phyloP scores from a whole-genome alignment of 2,113 vertebrate species.

The Caranx ignobilis region DNA sequence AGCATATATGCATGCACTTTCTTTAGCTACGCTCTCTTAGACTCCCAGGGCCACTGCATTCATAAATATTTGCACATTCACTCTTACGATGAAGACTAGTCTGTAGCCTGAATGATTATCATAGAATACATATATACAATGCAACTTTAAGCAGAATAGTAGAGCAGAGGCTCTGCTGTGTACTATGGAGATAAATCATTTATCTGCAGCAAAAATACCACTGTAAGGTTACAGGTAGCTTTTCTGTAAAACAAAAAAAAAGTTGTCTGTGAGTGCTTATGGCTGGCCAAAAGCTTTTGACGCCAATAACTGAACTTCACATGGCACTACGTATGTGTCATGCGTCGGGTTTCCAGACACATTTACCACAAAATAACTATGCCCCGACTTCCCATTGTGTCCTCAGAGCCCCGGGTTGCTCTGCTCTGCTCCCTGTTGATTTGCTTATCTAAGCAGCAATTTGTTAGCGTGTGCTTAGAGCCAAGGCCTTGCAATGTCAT shows the following conservation, averaged over 20 bases:
- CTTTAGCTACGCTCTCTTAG: neutral
- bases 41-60: neutral
- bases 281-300: neutral
- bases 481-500: slow-evolving; percentile 81
- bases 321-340: slow-evolving; percentile 8
- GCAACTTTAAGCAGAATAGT: slow-evolving; percentile 10
- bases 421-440: slow-evolving; percentile 73
- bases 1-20: neutral
- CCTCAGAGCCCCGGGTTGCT: slow-evolving; percentile 59
- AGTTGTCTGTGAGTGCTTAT: neutral
- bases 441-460: slow-evolving; percentile 84
- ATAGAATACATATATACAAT: neutral
- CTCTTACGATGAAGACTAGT: neutral
- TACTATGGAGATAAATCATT: slow-evolving; percentile 22
- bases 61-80: neutral
- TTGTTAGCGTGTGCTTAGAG: slow-evolving; percentile 79
- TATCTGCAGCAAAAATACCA: slow-evolving; percentile 14
- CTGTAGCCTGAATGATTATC: neutral
- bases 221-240: slow-evolving; percentile 10
- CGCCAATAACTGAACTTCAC: neutral
- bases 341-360: slow-evolving; percentile 14
- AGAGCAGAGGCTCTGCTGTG: slow-evolving; percentile 11
- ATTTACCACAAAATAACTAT: slow-evolving; percentile 51
- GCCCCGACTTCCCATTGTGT: slow-evolving; percentile 49
- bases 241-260: slow-evolving; percentile 12